Evolutionary conservation across 2,888 invertebrate genomes (phyloP), one percentile per base, ranked within the genome.

Genomic region (Reticulitermes lucifugus): DNA sequence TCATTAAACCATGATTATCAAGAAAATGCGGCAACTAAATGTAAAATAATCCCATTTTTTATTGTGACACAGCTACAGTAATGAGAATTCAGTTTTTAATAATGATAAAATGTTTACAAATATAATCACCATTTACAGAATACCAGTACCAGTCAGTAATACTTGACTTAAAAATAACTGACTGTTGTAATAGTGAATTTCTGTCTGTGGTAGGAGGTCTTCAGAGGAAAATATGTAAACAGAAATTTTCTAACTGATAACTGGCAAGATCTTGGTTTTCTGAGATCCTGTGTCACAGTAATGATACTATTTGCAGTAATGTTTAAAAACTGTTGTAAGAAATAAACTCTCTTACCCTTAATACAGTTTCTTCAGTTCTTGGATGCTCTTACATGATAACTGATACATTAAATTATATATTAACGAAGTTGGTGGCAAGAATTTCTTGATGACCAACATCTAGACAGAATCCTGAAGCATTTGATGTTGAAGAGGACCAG

Each of bases 191-290:
- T 46, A n/a, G 14, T 60, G 2, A 60, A 60, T n/a, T 65, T 77
- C 73, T 51, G 46, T 7, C 46, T 77, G 77, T 22, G 46, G 46
- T 46, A 46, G 46, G 77, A 41, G 77, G n/a, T 46, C 21, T 46
- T 46, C 3, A 73, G 14, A 41, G 73, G 73, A 41, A 21, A 73
- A 25, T 73, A 73, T 73, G 6, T 14, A 73, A 12, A 9, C 9
- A 41, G 10, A 73, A 73, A 21, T 1, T 6, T 21, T 21, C 3
- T 41, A 14, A 2, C 4, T 12, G 3, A 12, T 41, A 41, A 22
- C 51, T 46, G 77, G 77, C 77, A 77, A 77, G 22, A 77, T 77
- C n/a, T 10, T 73, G 41, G 41, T 73, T 46, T 43, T 43, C 43
- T 43, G 43, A 25, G 25, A 65, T 65, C 60, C 60, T 65, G 65